phyloP scores from a whole-genome alignment of 2,797 vertebrate genomes.

The Sciurus carolinensis region DNA sequence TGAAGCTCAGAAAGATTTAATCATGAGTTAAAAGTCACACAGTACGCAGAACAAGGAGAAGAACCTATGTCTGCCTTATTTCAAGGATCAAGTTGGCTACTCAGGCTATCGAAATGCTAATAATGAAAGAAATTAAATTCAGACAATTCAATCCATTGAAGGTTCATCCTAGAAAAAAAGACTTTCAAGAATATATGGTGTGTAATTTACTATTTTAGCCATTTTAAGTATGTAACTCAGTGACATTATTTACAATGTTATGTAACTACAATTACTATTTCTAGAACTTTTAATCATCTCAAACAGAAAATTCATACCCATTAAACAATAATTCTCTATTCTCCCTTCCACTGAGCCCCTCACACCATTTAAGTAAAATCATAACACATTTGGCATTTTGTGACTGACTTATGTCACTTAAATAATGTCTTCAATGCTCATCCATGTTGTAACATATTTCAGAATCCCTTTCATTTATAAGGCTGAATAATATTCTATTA shows the following conservation, averaged over 20 bases:
- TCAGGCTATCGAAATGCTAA: background rate
- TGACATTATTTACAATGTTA: background rate
- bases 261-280: background rate
- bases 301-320: slow-evolving; percentile 20
- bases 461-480: background rate
- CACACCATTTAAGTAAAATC: background rate
- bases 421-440: background rate
- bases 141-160: background rate
- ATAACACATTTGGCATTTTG: background rate
- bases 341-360: background rate
- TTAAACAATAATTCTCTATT: background rate
- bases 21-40: background rate
- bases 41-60: background rate
- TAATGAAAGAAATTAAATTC: slow-evolving; percentile 23
- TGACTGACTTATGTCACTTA: background rate
- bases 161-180: background rate
- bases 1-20: background rate
- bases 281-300: background rate
- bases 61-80: background rate
- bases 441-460: too few species aligned
- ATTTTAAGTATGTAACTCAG: background rate
- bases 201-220: slow-evolving; percentile 12
- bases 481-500: background rate
- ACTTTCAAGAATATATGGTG: background rate
- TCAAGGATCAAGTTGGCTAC: background rate